These are phyloP conservation scores for Drosophila kuntzei DNA, from an alignment of 2,888 invertebrate species.

Conservation along the genomic window DNA sequence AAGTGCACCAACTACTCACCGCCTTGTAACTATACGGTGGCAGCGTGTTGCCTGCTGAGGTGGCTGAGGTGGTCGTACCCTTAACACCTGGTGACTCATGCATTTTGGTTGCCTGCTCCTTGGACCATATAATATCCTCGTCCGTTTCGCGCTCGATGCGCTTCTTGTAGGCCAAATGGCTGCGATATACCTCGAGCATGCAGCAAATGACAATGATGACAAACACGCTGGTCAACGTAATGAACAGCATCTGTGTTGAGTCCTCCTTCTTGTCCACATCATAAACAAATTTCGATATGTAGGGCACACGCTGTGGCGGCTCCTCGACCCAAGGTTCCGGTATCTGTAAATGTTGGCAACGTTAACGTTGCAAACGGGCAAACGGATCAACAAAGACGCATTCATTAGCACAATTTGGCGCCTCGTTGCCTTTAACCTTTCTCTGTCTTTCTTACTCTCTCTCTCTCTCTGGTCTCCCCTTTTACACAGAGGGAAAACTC, in stretches of 20 bases:
- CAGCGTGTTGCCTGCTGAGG: conserved; percentile 32
- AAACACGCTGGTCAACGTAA: conserved; percentile 91
- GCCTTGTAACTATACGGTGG: conserved; percentile 86
- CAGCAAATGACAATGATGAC: conserved; percentile 89
- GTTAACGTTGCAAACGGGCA: background rate
- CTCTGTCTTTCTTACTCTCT: background rate
- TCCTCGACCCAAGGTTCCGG: conserved; percentile 90
- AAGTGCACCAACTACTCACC: conserved; percentile 84
- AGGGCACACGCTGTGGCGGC: conserved; percentile 91
- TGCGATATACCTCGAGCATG: conserved; percentile 91
- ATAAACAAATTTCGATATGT: conserved; percentile 90
- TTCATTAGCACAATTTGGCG: conserved; percentile 65
- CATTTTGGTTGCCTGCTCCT: conserved; percentile 90
- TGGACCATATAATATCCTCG: conserved; percentile 90
- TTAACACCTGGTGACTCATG: conserved; percentile 87
- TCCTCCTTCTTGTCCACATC: conserved; percentile 92
- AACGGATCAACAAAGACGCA: conserved; percentile 53
- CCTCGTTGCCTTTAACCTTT: conserved; percentile 26
- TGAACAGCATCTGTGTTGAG: conserved; percentile 92
- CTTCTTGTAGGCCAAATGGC: conserved; percentile 90
- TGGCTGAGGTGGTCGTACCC: conserved; percentile 1
- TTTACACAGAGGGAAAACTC: background rate
- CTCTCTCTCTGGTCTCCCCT: background rate
- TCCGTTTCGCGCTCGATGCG: conserved; percentile 91
- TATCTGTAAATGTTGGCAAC: conserved; percentile 46